Conservation (phyloP, 2,888 invertebrate genomes). For the Eutolmus rufibarbis region DNA sequence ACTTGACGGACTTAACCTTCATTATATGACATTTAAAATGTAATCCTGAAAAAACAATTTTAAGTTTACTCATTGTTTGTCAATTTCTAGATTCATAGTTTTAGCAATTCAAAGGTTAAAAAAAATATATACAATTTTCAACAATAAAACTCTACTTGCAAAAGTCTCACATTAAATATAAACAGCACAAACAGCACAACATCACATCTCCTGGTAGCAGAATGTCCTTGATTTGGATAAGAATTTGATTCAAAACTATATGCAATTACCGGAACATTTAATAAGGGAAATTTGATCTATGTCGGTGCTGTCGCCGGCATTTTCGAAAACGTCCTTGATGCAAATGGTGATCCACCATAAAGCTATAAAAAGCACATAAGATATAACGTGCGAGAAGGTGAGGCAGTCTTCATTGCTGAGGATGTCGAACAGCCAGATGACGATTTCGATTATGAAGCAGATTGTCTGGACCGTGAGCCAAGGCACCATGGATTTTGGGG, state of each 20-base stretch:
- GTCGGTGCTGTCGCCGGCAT: constrained; percentile 50
- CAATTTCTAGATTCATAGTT: no score
- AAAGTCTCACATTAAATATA: no score
- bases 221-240: neutral
- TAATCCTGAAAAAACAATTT: no score
- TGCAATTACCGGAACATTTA: neutral
- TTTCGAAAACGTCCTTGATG: constrained; percentile 52
- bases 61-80: no score
- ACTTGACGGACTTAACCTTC: no score
- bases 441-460: constrained; percentile 51
- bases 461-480: constrained; percentile 53
- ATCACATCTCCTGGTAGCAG: neutral
- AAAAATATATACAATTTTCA: no score
- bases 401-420: constrained; percentile 50
- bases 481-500: constrained; percentile 52
- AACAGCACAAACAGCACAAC: neutral
- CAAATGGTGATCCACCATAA: constrained; percentile 51
- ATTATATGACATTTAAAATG: no score
- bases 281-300: constrained; percentile 47
- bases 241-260: neutral
- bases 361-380: constrained; percentile 43
- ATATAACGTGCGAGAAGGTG: constrained; percentile 49
- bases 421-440: constrained; percentile 52
- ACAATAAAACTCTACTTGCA: no score
- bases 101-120: no score